A percentile compares a stretch with the other conserved stretches of the same genome.
Evolutionary conservation across 2,888 invertebrate species (phyloP).

Genomic region (Luperina nickerlii): DNA sequence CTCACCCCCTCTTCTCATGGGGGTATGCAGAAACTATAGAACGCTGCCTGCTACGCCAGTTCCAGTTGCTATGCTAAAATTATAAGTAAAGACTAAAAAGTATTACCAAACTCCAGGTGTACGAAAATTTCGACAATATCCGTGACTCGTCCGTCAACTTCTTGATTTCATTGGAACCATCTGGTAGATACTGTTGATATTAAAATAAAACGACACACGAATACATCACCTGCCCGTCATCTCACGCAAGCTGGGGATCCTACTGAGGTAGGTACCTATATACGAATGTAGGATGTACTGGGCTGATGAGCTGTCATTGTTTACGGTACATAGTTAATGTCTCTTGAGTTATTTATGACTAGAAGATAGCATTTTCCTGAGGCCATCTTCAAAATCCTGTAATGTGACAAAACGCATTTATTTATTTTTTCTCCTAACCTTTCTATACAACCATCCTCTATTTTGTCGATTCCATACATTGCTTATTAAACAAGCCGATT

Average conservation of each 20-base stretch:
- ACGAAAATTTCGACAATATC: constrained; percentile 12
- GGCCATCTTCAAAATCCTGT: no score
- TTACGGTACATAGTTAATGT: not conserved
- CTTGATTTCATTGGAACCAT: constrained; percentile 45
- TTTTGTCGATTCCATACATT: not conserved
- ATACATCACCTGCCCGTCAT: constrained; percentile 46
- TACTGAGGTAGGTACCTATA: not conserved
- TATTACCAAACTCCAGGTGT: constrained; percentile 35
- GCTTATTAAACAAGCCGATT: constrained; percentile 22
- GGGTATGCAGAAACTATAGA: not conserved
- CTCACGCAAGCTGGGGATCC: constrained; percentile 43
- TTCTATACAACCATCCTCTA: not conserved
- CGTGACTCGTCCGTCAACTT: constrained; percentile 14
- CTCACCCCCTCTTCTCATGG: not conserved
- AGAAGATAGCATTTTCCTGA: no score
- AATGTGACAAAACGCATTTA: no score
- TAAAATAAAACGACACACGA: constrained; percentile 32
- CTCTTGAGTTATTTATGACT: no score
- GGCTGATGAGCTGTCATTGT: not conserved
- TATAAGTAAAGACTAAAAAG: not conserved
- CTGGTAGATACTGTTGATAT: constrained; percentile 31
- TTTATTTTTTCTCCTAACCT: no score
- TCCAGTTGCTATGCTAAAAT: not conserved
- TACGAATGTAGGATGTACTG: not conserved
- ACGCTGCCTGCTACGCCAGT: not conserved